A percentile compares a stretch with the other conserved stretches of the same genome.
phyloP scores from a whole-genome alignment of 2,888 invertebrate genomes.

The Phoronis australis region DNA sequence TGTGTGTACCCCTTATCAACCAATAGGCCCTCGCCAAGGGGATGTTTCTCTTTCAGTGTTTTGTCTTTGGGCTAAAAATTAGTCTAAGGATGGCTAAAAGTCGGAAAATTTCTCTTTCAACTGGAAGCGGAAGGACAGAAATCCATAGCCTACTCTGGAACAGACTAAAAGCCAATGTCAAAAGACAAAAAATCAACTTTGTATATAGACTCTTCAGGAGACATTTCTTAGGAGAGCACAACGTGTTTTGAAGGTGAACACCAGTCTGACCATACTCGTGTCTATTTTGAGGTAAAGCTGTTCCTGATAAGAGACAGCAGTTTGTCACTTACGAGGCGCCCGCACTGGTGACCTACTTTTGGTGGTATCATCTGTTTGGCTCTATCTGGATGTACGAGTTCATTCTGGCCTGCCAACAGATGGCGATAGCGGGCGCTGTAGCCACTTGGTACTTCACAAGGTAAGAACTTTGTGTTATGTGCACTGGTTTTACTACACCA shows the following conservation, averaged over 20 bases:
- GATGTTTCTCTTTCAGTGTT: too few species aligned
- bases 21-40: too few species aligned
- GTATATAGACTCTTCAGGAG: too few species aligned
- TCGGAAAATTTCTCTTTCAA: too few species aligned
- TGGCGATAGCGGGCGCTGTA: slow-evolving; percentile 88
- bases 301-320: slow-evolving; percentile 18
- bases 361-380: slow-evolving; percentile 87
- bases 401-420: slow-evolving; percentile 88
- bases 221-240: slow-evolving; percentile 27
- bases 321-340: slow-evolving; percentile 37
- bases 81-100: too few species aligned
- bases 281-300: slow-evolving; percentile 26
- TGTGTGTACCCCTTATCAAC: too few species aligned
- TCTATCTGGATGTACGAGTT: slow-evolving; percentile 92
- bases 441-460: slow-evolving; percentile 88
- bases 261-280: not conserved
- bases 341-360: slow-evolving; percentile 64
- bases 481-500: too few species aligned
- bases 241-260: slow-evolving; percentile 16
- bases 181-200: too few species aligned
- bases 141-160: too few species aligned
- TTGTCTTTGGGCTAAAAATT: too few species aligned
- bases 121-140: too few species aligned
- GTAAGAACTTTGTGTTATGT: slow-evolving; percentile 53
- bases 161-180: too few species aligned